Evolutionary conservation across 2,797 vertebrate species (phyloP), one percentile per base, ranked within the genome.

Genomic region (Silurus lanzhouensis): DNA sequence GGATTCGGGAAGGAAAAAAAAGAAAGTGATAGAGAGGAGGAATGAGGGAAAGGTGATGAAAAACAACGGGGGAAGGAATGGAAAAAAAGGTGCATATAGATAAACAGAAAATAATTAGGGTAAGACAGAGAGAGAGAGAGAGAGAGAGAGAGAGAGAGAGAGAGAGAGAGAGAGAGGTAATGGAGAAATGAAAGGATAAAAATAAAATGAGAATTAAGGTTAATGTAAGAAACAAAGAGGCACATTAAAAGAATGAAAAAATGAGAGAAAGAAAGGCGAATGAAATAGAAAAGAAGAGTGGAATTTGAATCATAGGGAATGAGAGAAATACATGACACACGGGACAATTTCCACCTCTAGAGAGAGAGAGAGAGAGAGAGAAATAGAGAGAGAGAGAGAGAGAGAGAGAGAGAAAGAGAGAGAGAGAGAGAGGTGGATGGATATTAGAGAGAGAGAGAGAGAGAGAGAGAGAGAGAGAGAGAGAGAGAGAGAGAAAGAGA

Each of bases 21-120:
- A 57, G n/a, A 25, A 81, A 68, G 77, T 77, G 22, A 72, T 75
- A 81, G 84, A 86, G 38, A 22, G 27, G 27, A 70, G 3, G 84
- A 61, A 75, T 17, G 44, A 68, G 66, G 22, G 81, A 78, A 58
- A 38, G 67, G 76, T 80, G 52, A 74, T 44, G 74, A 80, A 52
- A 74, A 25, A 55, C 48, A 76, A 57, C 27, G 20, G 44, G 44
- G 44, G 8, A 1, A 5, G 48, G 48, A 27, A 25, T 75, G n/a
- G 52, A 55, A 15, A 22, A 38, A 77, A 38, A 27, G n/a, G 15
- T 3, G 1, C 46, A 52, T 44, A 20, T 48, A 72, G 44, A 48
- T 20, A 72, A 71, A 48, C 44, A 48, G 17, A 46, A 46, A 70
- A 44, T 44, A 38, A 70, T 3, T 70, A 17, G 31, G 5, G 38